Conservation (phyloP, 2,888 invertebrate species). For the Latrodectus hesperus region DNA sequence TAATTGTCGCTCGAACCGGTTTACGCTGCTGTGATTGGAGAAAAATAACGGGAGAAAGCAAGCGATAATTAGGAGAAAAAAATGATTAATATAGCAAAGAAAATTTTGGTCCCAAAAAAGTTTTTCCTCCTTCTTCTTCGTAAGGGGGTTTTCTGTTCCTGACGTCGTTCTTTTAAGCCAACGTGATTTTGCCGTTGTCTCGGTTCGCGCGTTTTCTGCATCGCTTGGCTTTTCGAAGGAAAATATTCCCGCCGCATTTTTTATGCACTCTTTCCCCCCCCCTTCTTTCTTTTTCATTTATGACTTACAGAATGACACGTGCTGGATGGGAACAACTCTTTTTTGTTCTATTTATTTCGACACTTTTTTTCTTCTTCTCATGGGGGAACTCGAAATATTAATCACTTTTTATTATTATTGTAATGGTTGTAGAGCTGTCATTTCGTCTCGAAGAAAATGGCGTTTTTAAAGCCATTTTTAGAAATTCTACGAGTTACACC, state of each 20-base stretch:
- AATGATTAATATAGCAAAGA: constrained; percentile 69
- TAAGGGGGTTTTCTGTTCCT: constrained; percentile 40
- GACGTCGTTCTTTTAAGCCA: constrained; percentile 58
- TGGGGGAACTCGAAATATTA: constrained; percentile 57
- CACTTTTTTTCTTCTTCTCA: constrained; percentile 21
- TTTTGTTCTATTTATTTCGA: constrained; percentile 50
- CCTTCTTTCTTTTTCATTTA: constrained; percentile 59
- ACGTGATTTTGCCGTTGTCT: constrained; percentile 65
- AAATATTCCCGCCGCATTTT: constrained; percentile 53
- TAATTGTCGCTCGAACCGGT: constrained; percentile 68
- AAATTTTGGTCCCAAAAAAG: constrained; percentile 62
- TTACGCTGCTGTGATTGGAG: constrained; percentile 67
- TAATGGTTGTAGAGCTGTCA: constrained; percentile 59
- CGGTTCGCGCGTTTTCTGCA: constrained; percentile 63
- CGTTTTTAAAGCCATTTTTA: constrained; percentile 14
- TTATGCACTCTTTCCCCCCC: constrained; percentile 14
- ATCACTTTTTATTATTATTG: constrained; percentile 68
- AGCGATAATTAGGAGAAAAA: constrained; percentile 67
- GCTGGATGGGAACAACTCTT: constrained; percentile 19
- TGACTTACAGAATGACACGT: constrained; percentile 64
- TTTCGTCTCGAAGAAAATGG: constrained; percentile 13
- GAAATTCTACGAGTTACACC: constrained; percentile 54
- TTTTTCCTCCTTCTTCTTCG: constrained; percentile 35
- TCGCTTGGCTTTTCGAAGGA: constrained; percentile 59
- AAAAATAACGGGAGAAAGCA: constrained; percentile 47